phyloP scores from a whole-genome alignment of 2,888 invertebrate species.

The Acrobasis consociella region DNA sequence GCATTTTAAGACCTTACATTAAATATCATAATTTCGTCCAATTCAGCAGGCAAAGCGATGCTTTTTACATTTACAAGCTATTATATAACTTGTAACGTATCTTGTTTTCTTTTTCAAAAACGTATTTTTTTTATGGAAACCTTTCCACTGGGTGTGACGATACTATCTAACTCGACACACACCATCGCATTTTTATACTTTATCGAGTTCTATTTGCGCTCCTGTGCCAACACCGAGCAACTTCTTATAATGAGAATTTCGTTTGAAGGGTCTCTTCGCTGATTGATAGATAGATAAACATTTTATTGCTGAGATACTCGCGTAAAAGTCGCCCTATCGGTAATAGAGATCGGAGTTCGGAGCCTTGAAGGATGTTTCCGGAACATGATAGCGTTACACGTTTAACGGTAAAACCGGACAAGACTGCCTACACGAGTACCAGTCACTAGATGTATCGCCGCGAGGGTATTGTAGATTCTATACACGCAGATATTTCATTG shows the following conservation, averaged over 20 bases:
- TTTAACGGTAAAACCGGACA: no score
- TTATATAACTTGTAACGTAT: no score
- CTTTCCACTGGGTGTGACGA: background rate
- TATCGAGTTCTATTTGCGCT: slow-evolving; percentile 10
- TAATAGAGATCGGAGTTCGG: slow-evolving; percentile 19
- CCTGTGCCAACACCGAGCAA: background rate
- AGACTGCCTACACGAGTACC: no score
- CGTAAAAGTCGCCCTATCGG: slow-evolving; percentile 14
- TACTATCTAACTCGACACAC: background rate
- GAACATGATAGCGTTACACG: background rate
- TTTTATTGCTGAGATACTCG: slow-evolving; percentile 22
- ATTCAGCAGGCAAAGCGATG: no score
- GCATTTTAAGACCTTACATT: no score
- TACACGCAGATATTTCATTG: no score
- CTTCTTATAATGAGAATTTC: slow-evolving; percentile 21
- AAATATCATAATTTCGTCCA: no score
- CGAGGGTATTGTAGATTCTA: no score
- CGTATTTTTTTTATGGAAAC: no score
- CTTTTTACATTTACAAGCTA: no score
- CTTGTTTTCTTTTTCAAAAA: no score
- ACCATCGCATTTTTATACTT: background rate
- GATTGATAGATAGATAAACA: slow-evolving; percentile 24
- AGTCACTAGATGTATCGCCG: no score
- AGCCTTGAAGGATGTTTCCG: slow-evolving; percentile 17
- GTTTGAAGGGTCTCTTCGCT: slow-evolving; percentile 13